phyloP scores from a whole-genome alignment of 1,140 invertebrate species.

The Hypothenemus hampei region DNA sequence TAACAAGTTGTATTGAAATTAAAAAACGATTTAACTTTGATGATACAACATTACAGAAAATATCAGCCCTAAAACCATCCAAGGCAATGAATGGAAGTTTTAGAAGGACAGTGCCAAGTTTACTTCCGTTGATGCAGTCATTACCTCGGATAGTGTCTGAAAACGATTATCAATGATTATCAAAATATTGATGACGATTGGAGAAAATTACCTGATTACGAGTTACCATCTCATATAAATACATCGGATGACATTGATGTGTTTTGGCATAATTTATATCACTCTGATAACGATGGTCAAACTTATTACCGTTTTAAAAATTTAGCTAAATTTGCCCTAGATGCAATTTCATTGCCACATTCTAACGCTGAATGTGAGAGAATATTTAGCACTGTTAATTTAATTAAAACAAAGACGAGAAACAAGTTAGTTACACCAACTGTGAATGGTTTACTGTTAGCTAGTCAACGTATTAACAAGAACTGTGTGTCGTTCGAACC shows the following conservation, averaged over 20 bases:
- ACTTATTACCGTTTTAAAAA: not conserved
- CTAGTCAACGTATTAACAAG: constrained; percentile 30
- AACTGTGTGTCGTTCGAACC: not conserved
- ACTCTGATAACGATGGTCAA: not conserved
- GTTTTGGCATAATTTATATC: constrained; percentile 8
- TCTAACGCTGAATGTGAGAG: not conserved
- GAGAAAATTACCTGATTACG: not conserved
- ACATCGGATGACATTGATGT: not conserved
- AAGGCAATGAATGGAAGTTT: not conserved
- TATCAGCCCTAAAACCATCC: not conserved
- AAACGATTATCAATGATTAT: not conserved
- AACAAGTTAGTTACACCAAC: not conserved
- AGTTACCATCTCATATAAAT: not conserved
- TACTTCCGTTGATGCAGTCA: not conserved
- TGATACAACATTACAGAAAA: not conserved
- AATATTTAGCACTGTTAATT: constrained; percentile 7
- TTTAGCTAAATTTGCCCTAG: constrained; percentile 2
- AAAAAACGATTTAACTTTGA: constrained; percentile 4
- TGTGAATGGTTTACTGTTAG: constrained; percentile 6
- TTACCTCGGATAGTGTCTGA: constrained; percentile 1
- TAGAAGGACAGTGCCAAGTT: not conserved
- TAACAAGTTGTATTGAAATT: not conserved
- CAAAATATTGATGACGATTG: constrained; percentile 10
- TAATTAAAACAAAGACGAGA: constrained; percentile 1
- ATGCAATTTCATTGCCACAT: constrained; percentile 5